Evolutionary conservation across 2,888 invertebrate species (phyloP).

Genomic region (Loripinus fragilis): DNA sequence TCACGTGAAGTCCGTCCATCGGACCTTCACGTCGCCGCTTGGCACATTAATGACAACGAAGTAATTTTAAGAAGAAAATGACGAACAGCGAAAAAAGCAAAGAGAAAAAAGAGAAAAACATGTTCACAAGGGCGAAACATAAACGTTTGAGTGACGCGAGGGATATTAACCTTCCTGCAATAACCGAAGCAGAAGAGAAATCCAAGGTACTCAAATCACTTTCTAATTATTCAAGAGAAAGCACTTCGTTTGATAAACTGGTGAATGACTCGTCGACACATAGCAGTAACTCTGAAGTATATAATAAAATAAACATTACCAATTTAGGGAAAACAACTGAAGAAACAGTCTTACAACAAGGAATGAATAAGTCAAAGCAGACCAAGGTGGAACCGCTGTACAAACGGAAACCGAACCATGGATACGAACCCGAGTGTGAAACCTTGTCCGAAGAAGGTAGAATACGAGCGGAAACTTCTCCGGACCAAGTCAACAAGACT

Average conservation of each 20-base stretch:
- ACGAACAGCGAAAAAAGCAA: not conserved
- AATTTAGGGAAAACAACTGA: not conserved
- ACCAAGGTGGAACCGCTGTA: too few species aligned
- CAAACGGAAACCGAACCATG: not conserved
- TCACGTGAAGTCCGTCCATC: too few species aligned
- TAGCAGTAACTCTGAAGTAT: not conserved
- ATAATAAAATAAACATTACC: not conserved
- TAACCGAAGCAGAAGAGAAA: slow-evolving; percentile 23
- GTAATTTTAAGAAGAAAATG: not conserved
- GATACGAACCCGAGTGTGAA: not conserved
- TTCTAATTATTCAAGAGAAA: not conserved
- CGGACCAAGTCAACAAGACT: slow-evolving; percentile 7
- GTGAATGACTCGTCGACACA: not conserved
- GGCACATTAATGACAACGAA: too few species aligned
- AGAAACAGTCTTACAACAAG: not conserved
- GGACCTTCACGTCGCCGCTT: too few species aligned
- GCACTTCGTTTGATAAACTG: not conserved
- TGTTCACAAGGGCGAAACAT: not conserved
- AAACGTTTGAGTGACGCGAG: slow-evolving; percentile 28
- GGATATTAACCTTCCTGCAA: slow-evolving; percentile 13
- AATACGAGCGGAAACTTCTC: not conserved
- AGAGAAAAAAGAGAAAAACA: not conserved
- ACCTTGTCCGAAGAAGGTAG: not conserved
- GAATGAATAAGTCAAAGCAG: not conserved
- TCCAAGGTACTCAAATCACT: not conserved